Percentiles rank a stretch among this genome's conserved stretches.
Evolutionary conservation across 2,113 vertebrate species (phyloP).

Genomic region (Lepidothrix coronata): DNA sequence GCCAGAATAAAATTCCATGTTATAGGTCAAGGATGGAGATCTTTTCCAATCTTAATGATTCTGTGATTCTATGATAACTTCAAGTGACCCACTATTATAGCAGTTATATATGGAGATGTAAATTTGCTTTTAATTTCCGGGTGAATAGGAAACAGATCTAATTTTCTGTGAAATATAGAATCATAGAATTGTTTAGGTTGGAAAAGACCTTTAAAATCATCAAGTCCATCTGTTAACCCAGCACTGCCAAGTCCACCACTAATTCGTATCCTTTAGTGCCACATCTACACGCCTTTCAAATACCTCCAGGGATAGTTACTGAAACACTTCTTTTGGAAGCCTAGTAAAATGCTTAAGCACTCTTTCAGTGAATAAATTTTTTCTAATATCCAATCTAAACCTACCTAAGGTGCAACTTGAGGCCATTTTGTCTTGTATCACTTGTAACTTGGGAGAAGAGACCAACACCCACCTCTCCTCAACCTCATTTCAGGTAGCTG

Average conservation of each 20-base stretch:
- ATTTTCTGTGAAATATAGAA: not conserved
- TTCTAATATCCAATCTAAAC: not conserved
- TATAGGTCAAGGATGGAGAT: not conserved
- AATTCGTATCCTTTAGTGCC: accelerated
- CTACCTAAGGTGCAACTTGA: accelerated
- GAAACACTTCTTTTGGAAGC: not conserved
- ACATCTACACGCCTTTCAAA: not conserved
- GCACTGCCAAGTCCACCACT: not conserved
- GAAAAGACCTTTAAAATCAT: not conserved
- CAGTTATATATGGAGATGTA: not conserved
- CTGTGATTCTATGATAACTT: not conserved
- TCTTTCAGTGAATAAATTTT: not conserved
- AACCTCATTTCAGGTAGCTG: not conserved
- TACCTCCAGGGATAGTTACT: not conserved
- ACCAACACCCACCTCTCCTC: not conserved
- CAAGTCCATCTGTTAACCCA: not conserved
- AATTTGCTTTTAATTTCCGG: not conserved
- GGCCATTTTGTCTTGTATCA: not conserved
- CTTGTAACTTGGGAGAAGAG: not conserved
- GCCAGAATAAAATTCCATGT: not conserved
- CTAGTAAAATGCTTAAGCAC: not conserved
- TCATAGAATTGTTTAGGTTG: not conserved
- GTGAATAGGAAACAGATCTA: not conserved
- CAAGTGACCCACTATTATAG: not conserved
- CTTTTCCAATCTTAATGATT: not conserved